Conservation (phyloP, 1,140 invertebrate genomes). For the Holotrichia oblita region DNA sequence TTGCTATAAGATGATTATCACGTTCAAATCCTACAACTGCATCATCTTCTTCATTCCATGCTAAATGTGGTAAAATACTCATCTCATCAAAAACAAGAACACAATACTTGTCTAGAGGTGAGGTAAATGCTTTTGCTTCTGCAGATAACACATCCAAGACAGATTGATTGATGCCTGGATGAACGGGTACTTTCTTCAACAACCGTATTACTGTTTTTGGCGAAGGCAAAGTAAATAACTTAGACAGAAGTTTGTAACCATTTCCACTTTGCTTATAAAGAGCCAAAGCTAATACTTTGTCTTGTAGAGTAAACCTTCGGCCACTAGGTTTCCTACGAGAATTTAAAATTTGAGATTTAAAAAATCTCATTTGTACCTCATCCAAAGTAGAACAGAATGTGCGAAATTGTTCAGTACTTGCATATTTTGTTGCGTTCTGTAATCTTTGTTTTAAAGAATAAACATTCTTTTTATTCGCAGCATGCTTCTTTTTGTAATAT, state of each 20-base stretch:
- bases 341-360: constrained; percentile 1
- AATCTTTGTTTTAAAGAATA: neutral
- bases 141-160: constrained; percentile 43
- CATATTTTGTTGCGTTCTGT: constrained; percentile 10
- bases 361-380: neutral
- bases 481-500: neutral
- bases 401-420: neutral
- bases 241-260: constrained; percentile 44
- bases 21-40: constrained; percentile 44
- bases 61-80: constrained; percentile 41
- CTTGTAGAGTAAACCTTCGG: neutral
- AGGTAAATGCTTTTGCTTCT: constrained; percentile 33
- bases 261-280: constrained; percentile 46
- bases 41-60: constrained; percentile 26
- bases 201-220: constrained; percentile 42
- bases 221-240: constrained; percentile 44
- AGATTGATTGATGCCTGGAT: constrained; percentile 41
- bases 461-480: neutral
- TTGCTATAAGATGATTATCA: constrained; percentile 44
- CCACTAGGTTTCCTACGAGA: neutral
- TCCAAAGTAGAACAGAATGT: neutral
- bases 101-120: constrained; percentile 42
- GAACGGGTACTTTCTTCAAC: constrained; percentile 41
- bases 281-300: constrained; percentile 33
- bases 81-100: constrained; percentile 46